phyloP scores from a whole-genome alignment of 2,113 vertebrate genomes.

The Zapornia atra region DNA sequence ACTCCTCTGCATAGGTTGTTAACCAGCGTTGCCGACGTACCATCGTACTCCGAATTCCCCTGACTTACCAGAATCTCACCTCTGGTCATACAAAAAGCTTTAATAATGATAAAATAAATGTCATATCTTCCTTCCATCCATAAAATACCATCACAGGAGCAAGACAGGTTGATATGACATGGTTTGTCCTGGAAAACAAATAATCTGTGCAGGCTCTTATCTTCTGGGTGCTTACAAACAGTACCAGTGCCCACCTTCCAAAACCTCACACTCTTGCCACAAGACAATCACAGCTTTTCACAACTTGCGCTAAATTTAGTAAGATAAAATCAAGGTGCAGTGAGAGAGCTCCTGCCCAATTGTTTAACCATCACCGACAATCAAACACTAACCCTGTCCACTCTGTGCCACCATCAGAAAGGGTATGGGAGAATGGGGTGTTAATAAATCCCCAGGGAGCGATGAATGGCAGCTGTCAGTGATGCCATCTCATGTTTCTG shows the following conservation, averaged over 20 bases:
- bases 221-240: not conserved
- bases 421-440: rapidly evolving
- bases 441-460: not conserved
- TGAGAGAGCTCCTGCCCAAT: not conserved
- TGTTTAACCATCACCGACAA: not conserved
- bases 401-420: not conserved
- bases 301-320: not conserved
- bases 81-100: not conserved
- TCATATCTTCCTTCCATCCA: not conserved
- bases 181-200: not conserved
- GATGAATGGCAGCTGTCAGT: not conserved
- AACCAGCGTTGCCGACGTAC: not conserved
- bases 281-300: not conserved
- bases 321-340: not conserved
- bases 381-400: not conserved
- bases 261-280: not conserved
- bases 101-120: not conserved
- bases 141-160: not conserved
- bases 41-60: not conserved
- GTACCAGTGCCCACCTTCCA: not conserved
- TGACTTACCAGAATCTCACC: not conserved
- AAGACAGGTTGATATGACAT: not conserved
- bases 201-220: not conserved
- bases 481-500: not conserved
- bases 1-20: not conserved